Conservation (phyloP, 2,888 invertebrate genomes). For the Cistogaster globosa region DNA sequence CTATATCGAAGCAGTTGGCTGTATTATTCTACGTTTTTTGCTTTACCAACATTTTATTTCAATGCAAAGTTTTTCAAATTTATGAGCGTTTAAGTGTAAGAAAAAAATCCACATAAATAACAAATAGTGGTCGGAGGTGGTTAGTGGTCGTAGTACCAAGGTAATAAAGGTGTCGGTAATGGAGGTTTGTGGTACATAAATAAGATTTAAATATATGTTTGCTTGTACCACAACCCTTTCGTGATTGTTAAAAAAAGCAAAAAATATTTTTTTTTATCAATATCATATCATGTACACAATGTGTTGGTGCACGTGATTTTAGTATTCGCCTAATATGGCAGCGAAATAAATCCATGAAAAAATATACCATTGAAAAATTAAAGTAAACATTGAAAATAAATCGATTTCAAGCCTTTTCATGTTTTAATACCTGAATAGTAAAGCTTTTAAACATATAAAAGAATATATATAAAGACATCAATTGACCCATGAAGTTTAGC, state of each 20-base stretch:
- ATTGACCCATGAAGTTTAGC: too few species aligned
- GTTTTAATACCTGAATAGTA: too few species aligned
- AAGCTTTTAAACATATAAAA: too few species aligned
- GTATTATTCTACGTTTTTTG: slow-evolving; percentile 16
- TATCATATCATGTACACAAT: not conserved
- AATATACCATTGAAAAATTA: too few species aligned
- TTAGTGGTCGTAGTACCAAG: slow-evolving; percentile 33
- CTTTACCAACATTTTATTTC: slow-evolving; percentile 36
- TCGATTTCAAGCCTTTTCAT: too few species aligned
- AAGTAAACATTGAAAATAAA: too few species aligned
- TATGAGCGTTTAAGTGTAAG: slow-evolving; percentile 63
- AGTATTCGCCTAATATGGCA: not conserved
- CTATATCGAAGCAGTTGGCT: slow-evolving; percentile 19
- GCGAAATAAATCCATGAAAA: not conserved
- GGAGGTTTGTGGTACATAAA: slow-evolving; percentile 45
- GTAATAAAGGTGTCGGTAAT: slow-evolving; percentile 53
- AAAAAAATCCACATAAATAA: slow-evolving; percentile 53
- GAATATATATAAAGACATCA: too few species aligned
- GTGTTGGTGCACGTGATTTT: slow-evolving; percentile 10
- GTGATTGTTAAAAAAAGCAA: not conserved
- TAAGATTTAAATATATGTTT: slow-evolving; percentile 54
- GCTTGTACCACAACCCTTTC: slow-evolving; percentile 41
- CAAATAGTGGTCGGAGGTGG: slow-evolving; percentile 41
- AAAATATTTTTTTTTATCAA: slow-evolving; percentile 10
- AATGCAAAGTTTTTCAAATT: slow-evolving; percentile 63